phyloP scores from a whole-genome alignment of 2,888 invertebrate species.

The Heteromurus nitidus region DNA sequence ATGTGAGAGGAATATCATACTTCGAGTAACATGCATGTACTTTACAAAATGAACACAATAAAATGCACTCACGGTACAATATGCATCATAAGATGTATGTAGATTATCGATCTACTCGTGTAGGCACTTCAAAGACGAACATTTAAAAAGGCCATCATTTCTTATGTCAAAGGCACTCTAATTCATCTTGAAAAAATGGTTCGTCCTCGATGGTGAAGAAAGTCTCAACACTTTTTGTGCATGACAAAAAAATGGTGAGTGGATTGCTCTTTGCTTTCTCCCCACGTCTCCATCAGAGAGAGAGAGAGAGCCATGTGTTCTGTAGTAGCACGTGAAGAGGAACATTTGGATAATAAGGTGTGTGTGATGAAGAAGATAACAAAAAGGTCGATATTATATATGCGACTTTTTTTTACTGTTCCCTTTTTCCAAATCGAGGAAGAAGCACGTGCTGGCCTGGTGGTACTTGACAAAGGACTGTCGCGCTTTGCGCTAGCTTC shows the following conservation, averaged over 20 bases:
- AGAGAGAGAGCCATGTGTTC: too few species aligned
- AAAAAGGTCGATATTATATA: background rate
- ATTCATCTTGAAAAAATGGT: slow-evolving; percentile 8
- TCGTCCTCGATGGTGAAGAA: background rate
- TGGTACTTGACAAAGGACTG: background rate
- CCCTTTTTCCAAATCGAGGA: background rate
- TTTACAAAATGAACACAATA: too few species aligned
- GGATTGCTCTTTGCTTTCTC: too few species aligned
- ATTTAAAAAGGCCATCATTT: slow-evolving; percentile 9
- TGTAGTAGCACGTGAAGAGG: background rate
- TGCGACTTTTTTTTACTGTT: background rate
- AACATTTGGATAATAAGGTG: too few species aligned
- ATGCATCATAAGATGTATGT: too few species aligned
- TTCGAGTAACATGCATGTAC: too few species aligned
- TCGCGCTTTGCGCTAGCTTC: background rate
- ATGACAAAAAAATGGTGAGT: too few species aligned
- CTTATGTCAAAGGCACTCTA: slow-evolving; percentile 6
- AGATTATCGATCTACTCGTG: background rate
- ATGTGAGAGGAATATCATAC: too few species aligned
- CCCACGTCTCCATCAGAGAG: too few species aligned
- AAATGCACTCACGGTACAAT: too few species aligned
- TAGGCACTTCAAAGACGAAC: background rate
- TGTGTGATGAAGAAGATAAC: background rate
- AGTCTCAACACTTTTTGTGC: background rate
- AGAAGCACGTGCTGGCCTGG: background rate